phyloP scores from a whole-genome alignment of 2,797 vertebrate species.

The Sebastiscus tertius region DNA sequence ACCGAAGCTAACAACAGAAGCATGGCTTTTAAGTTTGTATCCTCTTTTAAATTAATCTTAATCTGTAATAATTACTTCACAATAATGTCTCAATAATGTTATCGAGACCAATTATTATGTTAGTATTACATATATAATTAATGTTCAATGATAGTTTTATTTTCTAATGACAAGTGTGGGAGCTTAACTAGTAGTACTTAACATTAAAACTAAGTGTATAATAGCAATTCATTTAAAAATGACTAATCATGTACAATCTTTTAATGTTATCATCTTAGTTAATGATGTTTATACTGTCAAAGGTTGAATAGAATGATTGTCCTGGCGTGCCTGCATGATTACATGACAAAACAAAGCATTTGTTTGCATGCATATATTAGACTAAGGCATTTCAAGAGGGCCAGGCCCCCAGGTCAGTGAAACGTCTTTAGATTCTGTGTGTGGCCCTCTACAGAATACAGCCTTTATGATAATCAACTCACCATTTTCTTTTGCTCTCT shows the following conservation, averaged over 20 bases:
- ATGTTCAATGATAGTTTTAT: not conserved
- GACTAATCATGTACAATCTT: not conserved
- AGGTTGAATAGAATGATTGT: not conserved
- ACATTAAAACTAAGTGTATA: not conserved
- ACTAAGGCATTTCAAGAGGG: slow-evolving; percentile 1
- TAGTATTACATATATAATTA: not conserved
- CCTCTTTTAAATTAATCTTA: not conserved
- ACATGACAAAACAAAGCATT: not conserved
- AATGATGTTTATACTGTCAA: not conserved
- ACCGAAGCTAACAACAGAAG: not conserved
- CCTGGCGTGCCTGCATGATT: not conserved
- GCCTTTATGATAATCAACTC: slow-evolving; percentile 47
- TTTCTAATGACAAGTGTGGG: not conserved
- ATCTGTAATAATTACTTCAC: not conserved
- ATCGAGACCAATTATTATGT: not conserved
- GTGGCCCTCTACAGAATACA: slow-evolving; percentile 11
- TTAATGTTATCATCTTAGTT: not conserved
- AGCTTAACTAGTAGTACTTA: not conserved
- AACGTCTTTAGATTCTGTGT: slow-evolving; percentile 5
- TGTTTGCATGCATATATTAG: not conserved
- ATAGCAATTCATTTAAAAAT: not conserved
- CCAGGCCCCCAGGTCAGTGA: not conserved
- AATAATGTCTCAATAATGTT: not conserved
- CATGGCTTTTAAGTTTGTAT: not conserved
- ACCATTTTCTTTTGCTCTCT: slow-evolving; percentile 98